Evolutionary conservation across 2,113 vertebrate species (phyloP).

Genomic region (Procapra przewalskii): DNA sequence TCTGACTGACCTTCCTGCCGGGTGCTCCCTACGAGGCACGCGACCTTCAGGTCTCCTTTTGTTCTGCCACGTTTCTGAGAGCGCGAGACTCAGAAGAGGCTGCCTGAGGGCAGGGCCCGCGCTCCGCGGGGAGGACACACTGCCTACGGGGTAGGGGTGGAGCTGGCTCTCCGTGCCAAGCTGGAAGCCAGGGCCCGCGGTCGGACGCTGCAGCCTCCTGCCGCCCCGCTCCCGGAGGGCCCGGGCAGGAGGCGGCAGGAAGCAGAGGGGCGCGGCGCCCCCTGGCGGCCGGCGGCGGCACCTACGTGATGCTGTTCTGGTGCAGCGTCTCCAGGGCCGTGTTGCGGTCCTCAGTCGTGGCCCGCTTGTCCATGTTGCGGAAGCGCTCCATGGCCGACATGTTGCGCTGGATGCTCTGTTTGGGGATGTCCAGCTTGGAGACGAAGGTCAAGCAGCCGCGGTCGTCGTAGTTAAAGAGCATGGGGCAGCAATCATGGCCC

Average conservation of each 20-base stretch:
- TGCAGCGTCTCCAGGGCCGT: conserved; percentile 96
- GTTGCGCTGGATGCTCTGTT: conserved; percentile 98
- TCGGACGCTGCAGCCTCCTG: neutral
- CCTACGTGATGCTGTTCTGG: conserved; percentile 99
- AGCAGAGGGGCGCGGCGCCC: neutral
- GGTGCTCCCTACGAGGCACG: neutral
- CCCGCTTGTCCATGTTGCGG: conserved; percentile 99
- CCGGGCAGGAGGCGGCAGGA: neutral
- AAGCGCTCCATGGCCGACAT: conserved; percentile 99
- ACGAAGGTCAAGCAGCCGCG: conserved; percentile 91
- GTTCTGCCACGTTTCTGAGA: neutral
- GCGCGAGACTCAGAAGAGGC: neutral
- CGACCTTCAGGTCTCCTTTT: neutral
- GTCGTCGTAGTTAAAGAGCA: conserved; percentile 97
- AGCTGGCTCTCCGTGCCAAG: neutral
- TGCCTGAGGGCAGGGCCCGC: neutral
- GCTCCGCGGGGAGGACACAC: neutral
- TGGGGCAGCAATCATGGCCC: conserved; percentile 99
- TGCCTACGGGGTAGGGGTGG: neutral
- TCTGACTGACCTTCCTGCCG: neutral
- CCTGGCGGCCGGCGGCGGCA: neutral
- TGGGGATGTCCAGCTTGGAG: conserved; percentile 97
- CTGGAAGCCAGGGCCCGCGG: neutral
- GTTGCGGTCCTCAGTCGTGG: conserved; percentile 96
- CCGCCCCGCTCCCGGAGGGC: neutral